phyloP scores from a whole-genome alignment of 2,888 invertebrate species.

The Papilio gigon region DNA sequence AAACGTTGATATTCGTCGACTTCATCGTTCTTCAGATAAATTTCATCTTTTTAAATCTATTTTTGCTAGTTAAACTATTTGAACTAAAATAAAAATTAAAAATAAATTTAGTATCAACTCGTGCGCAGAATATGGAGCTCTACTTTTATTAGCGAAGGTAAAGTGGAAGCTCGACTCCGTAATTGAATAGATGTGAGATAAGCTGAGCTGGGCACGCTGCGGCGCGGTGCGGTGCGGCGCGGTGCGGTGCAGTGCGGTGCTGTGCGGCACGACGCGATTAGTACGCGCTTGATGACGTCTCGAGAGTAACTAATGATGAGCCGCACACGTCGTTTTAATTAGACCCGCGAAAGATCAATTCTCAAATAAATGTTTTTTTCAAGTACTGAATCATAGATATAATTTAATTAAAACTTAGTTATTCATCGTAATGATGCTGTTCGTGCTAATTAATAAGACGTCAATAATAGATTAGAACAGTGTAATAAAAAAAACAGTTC shows the following conservation, averaged over 20 bases:
- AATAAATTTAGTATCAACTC: neutral
- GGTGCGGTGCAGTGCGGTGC: constrained; percentile 49
- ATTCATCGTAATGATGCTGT: neutral
- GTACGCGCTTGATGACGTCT: constrained; percentile 37
- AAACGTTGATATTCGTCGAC: no score
- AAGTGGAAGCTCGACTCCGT: constrained; percentile 47
- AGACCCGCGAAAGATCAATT: neutral
- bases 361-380: neutral
- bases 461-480: neutral
- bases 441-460: neutral
- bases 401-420: neutral
- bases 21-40: no score
- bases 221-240: constrained; percentile 54
- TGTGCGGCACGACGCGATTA: constrained; percentile 27
- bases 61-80: neutral
- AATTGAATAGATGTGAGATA: constrained; percentile 58
- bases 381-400: neutral
- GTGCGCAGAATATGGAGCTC: constrained; percentile 18
- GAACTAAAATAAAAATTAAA: constrained; percentile 2
- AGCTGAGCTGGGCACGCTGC: constrained; percentile 51
- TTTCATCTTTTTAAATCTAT: no score
- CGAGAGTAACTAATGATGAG: constrained; percentile 6
- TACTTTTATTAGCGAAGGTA: constrained; percentile 33
- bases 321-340: constrained; percentile 21
- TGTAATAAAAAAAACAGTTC: no score